A percentile compares a stretch with the other conserved stretches of the same genome.
phyloP scores from a whole-genome alignment of 2,113 vertebrate species.

The Apteryx mantelli region DNA sequence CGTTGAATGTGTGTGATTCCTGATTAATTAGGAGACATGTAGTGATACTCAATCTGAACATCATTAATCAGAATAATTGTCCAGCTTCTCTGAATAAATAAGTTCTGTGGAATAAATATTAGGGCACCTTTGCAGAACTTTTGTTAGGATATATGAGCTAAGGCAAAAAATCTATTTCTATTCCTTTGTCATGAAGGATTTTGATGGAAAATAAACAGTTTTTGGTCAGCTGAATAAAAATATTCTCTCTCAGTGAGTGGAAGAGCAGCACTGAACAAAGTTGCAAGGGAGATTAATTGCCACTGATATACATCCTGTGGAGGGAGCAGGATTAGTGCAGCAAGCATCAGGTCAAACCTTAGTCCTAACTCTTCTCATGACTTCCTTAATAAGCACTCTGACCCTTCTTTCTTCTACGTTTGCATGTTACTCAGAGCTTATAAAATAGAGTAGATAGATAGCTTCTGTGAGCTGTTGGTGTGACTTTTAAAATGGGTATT shows the following conservation, averaged over 20 bases:
- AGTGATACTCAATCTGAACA: neutral
- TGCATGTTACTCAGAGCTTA: neutral
- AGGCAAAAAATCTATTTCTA: neutral
- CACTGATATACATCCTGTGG: accelerated
- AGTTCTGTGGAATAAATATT: neutral
- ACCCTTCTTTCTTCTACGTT: neutral
- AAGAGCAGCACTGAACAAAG: neutral
- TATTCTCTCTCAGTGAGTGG: neutral
- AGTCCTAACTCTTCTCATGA: neutral
- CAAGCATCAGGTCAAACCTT: neutral
- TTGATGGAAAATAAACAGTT: neutral
- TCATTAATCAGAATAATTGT: neutral
- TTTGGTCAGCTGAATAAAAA: neutral
- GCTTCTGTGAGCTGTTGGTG: neutral
- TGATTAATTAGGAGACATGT: neutral
- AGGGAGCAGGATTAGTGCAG: neutral
- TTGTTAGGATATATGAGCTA: neutral
- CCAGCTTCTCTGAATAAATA: neutral
- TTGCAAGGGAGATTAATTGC: neutral
- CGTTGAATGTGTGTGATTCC: neutral
- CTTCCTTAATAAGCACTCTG: neutral
- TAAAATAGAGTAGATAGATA: neutral
- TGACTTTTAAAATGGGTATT: neutral
- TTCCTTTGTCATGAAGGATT: neutral
- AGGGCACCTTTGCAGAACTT: neutral